Conservation (phyloP, 1,140 invertebrate genomes). For the Neelides sp. region DNA sequence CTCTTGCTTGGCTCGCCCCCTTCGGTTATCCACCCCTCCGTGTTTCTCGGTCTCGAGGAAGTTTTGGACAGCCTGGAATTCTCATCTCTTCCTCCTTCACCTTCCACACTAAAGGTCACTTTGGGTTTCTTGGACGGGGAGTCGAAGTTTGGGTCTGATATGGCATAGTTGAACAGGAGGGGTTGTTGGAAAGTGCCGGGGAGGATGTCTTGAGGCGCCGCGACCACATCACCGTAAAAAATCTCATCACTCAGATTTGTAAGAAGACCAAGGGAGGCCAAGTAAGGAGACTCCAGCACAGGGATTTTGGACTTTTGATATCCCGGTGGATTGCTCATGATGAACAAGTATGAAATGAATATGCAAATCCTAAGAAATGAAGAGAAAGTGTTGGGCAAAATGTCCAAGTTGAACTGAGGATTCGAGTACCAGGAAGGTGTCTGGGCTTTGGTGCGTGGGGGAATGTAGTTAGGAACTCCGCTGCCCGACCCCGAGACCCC, state of each 20-base stretch:
- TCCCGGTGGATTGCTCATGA: slow-evolving; percentile 7
- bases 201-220: slow-evolving; percentile 9
- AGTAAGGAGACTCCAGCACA: slow-evolving; percentile 25
- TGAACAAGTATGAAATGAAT: no score
- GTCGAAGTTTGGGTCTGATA: neutral
- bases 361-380: no score
- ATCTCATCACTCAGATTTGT: slow-evolving; percentile 27
- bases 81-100: neutral
- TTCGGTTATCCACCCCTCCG: no score
- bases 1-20: no score
- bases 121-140: neutral
- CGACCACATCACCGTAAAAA: slow-evolving; percentile 23
- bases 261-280: slow-evolving; percentile 18
- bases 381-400: no score
- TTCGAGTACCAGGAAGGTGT: no score
- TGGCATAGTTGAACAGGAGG: neutral
- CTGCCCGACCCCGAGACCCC: no score
- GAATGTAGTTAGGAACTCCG: no score
- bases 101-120: neutral
- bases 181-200: slow-evolving; percentile 11
- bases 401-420: no score
- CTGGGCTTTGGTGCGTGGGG: no score
- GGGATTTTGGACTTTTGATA: slow-evolving; percentile 26
- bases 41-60: neutral
- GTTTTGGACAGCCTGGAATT: neutral